phyloP scores from a whole-genome alignment of 2,888 invertebrate genomes.

The Ennomos erosarius region DNA sequence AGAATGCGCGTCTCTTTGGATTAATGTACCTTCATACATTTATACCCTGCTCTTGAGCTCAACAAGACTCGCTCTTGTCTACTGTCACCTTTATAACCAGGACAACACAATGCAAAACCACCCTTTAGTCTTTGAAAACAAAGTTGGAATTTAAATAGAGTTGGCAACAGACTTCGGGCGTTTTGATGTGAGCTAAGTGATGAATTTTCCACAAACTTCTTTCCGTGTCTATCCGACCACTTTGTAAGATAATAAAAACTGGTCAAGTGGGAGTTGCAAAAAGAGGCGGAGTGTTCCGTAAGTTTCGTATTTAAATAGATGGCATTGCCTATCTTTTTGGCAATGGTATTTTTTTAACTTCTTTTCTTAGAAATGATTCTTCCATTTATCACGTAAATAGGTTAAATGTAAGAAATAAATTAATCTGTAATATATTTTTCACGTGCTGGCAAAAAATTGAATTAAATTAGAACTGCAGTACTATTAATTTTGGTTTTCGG shows the following conservation, averaged over 20 bases:
- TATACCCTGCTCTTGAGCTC: slow-evolving; percentile 69
- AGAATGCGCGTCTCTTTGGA: slow-evolving; percentile 81
- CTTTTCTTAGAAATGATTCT: too few relatives aligned
- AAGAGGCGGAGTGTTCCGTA: slow-evolving; percentile 3
- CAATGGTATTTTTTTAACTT: too few relatives aligned
- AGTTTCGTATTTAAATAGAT: neutral
- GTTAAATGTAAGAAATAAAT: neutral
- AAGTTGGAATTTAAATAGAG: slow-evolving; percentile 29
- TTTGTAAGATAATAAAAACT: slow-evolving; percentile 80
- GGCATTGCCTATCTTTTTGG: too few relatives aligned
- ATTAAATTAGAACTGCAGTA: too few relatives aligned
- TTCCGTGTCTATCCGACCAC: slow-evolving; percentile 81
- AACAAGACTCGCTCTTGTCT: slow-evolving; percentile 56
- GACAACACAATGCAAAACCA: slow-evolving; percentile 33
- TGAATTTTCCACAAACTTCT: slow-evolving; percentile 82
- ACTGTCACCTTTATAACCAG: slow-evolving; percentile 46
- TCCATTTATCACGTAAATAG: too few relatives aligned
- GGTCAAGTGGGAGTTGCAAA: slow-evolving; percentile 20
- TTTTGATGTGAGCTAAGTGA: slow-evolving; percentile 48
- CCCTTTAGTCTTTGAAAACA: slow-evolving; percentile 14
- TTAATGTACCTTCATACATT: slow-evolving; percentile 83
- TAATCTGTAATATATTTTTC: too few relatives aligned
- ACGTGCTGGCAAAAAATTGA: too few relatives aligned
- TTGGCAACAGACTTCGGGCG: slow-evolving; percentile 38
- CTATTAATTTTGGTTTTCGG: too few relatives aligned